Conservation (phyloP, 2,888 invertebrate genomes). For the Formica aserva region DNA sequence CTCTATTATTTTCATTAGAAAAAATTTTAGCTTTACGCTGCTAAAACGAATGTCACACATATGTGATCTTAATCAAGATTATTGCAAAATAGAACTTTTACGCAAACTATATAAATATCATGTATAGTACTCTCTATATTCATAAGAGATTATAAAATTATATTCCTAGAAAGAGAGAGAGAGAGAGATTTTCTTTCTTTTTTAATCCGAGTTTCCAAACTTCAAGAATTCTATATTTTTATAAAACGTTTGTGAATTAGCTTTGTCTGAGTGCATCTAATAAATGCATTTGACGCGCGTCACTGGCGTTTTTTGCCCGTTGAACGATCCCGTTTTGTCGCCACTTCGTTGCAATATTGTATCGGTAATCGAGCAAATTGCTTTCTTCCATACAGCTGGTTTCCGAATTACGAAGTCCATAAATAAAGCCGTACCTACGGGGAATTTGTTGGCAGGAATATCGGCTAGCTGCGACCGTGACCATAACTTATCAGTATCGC, state of each 20-base stretch:
- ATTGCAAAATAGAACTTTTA: background rate
- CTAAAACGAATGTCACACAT: background rate
- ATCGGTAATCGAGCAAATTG: slow-evolving; percentile 69
- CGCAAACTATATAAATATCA: background rate
- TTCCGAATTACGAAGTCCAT: slow-evolving; percentile 72
- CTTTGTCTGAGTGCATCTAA: slow-evolving; percentile 5
- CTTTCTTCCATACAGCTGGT: slow-evolving; percentile 68
- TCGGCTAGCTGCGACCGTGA: slow-evolving; percentile 43
- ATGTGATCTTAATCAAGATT: slow-evolving; percentile 23
- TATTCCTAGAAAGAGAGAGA: background rate
- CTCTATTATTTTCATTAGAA: background rate
- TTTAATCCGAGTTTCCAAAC: background rate
- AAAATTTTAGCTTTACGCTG: slow-evolving; percentile 1
- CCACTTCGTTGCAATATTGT: slow-evolving; percentile 59
- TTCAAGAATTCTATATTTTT: background rate
- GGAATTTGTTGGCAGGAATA: slow-evolving; percentile 68
- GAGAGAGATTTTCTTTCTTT: background rate
- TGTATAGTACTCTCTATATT: background rate
- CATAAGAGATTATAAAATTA: background rate
- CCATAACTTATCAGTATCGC: slow-evolving; percentile 67
- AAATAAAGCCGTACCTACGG: slow-evolving; percentile 64
- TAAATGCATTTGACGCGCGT: slow-evolving; percentile 31
- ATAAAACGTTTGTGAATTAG: background rate
- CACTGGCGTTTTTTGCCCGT: slow-evolving; percentile 24
- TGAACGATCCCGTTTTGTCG: slow-evolving; percentile 63